Percentiles rank a stretch among this genome's conserved stretches.
Conservation (phyloP, 2,797 vertebrate species). For the Apogon hyalosoma region DNA sequence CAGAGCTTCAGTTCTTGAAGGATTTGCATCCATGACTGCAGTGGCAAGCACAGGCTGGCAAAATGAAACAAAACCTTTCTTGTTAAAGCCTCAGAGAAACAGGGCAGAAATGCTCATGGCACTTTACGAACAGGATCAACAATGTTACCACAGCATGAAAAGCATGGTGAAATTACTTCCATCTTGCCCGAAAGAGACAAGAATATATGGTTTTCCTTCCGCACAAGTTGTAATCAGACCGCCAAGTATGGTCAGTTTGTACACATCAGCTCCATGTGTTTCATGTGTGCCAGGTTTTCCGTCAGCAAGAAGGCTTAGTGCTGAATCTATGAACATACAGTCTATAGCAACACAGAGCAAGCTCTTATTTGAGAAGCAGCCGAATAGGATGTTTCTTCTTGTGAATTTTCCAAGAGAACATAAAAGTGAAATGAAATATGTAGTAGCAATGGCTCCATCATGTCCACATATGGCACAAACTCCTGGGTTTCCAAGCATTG, state of each 20-base stretch:
- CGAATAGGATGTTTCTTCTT: conserved; percentile 20
- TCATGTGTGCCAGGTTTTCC: conserved; percentile 69
- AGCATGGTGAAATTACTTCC: conserved; percentile 54
- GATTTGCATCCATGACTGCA: conserved; percentile 67
- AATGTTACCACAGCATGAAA: conserved; percentile 10
- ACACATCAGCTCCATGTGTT: conserved; percentile 58
- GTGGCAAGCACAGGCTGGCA: conserved; percentile 40
- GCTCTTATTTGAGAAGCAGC: conserved; percentile 36
- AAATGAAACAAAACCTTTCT: conserved; percentile 40
- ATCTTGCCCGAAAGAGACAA: conserved; percentile 66
- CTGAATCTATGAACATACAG: conserved; percentile 25
- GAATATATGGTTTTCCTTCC: conserved; percentile 66
- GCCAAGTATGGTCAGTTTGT: conserved; percentile 61
- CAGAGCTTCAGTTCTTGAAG: conserved; percentile 58
- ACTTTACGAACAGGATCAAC: conserved; percentile 18
- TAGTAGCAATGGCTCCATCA: conserved; percentile 57
- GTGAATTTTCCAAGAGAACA: conserved; percentile 18
- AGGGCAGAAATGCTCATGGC: background rate
- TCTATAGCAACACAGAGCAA: conserved; percentile 8
- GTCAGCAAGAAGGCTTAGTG: conserved; percentile 65
- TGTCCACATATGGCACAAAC: conserved; percentile 52
- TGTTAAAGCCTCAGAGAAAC: conserved; percentile 43
- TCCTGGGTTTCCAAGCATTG: conserved; percentile 64
- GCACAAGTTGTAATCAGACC: conserved; percentile 58
- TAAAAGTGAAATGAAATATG: conserved; percentile 34